A percentile compares a stretch with the other conserved stretches of the same genome.
Conservation (phyloP, 2,888 invertebrate genomes). For the Exocentrus adspersus region DNA sequence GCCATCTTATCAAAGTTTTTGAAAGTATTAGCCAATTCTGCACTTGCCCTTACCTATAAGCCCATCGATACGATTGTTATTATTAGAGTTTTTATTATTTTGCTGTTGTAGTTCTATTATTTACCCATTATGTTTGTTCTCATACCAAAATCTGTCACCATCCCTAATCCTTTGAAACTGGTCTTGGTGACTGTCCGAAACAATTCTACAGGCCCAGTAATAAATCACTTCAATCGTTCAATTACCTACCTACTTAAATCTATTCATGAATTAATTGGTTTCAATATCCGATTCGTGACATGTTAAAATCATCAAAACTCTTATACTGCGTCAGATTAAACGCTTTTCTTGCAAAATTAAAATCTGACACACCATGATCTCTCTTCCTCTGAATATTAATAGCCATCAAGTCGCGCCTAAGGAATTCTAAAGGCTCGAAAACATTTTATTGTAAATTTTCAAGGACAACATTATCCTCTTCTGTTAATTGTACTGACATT, state of each 20-base stretch:
- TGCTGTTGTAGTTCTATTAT: not conserved
- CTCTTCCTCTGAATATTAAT: slow-evolving; percentile 68
- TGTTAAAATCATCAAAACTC: slow-evolving; percentile 51
- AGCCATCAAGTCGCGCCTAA: slow-evolving; percentile 69
- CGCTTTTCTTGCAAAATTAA: slow-evolving; percentile 67
- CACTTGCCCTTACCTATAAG: too few relatives aligned
- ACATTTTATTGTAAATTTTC: slow-evolving; percentile 69
- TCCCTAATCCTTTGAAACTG: slow-evolving; percentile 68
- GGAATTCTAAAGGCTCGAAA: slow-evolving; percentile 70
- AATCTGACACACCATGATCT: slow-evolving; percentile 71
- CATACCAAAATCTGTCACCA: slow-evolving; percentile 71
- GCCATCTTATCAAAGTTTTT: too few relatives aligned
- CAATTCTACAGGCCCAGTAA: slow-evolving; percentile 64
- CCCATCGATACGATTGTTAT: too few relatives aligned
- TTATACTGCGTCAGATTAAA: slow-evolving; percentile 57
- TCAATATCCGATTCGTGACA: too few relatives aligned
- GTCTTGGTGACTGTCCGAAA: slow-evolving; percentile 65
- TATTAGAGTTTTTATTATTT: too few relatives aligned
- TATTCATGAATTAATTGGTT: too few relatives aligned
- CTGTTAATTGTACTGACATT: slow-evolving; percentile 66
- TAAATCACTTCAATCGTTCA: slow-evolving; percentile 63
- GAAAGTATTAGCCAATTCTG: too few relatives aligned
- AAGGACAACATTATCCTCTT: slow-evolving; percentile 68
- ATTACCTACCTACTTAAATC: too few relatives aligned
- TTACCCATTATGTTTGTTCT: slow-evolving; percentile 64